These are phyloP conservation scores for Drosophila setifemur DNA, from an alignment of 1,140 invertebrate species.

Conservation along the genomic window DNA sequence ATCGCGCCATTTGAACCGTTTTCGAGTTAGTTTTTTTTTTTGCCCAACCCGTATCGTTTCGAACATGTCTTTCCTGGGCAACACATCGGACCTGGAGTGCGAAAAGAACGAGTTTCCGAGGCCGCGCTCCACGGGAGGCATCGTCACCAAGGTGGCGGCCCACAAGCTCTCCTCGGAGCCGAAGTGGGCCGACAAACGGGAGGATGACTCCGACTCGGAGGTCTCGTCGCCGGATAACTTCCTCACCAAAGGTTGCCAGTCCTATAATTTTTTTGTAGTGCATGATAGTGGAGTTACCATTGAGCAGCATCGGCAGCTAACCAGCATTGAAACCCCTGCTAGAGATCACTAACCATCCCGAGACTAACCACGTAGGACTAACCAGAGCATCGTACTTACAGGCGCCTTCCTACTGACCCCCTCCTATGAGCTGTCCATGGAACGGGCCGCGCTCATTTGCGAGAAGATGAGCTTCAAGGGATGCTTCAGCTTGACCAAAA, in stretches of 20 bases:
- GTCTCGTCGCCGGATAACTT: slow-evolving; percentile 87
- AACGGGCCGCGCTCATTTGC: slow-evolving; percentile 92
- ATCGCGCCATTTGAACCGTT: slow-evolving; percentile 25
- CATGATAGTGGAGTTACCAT: too few relatives aligned
- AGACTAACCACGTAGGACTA: slow-evolving; percentile 24
- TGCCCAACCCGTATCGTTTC: background rate
- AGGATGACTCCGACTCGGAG: slow-evolving; percentile 86
- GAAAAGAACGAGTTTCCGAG: slow-evolving; percentile 77
- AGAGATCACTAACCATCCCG: too few relatives aligned
- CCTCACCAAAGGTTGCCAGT: slow-evolving; percentile 84
- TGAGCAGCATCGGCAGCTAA: too few relatives aligned
- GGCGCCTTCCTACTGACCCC: slow-evolving; percentile 92
- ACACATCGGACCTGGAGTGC: slow-evolving; percentile 79
- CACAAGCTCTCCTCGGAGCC: slow-evolving; percentile 76
- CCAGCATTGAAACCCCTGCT: too few relatives aligned
- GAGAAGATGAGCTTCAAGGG: slow-evolving; percentile 94
- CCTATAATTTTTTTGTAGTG: too few relatives aligned
- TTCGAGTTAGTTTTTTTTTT: slow-evolving; percentile 7
- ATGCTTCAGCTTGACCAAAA: slow-evolving; percentile 92
- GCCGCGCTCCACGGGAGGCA: slow-evolving; percentile 64
- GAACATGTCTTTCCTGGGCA: slow-evolving; percentile 78
- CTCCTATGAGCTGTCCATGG: slow-evolving; percentile 91
- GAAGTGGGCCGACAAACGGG: slow-evolving; percentile 78
- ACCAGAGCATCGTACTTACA: slow-evolving; percentile 47
- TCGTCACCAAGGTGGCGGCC: slow-evolving; percentile 75